Conservation (phyloP, 1,140 invertebrate genomes). For the Berghia stephanieae region DNA sequence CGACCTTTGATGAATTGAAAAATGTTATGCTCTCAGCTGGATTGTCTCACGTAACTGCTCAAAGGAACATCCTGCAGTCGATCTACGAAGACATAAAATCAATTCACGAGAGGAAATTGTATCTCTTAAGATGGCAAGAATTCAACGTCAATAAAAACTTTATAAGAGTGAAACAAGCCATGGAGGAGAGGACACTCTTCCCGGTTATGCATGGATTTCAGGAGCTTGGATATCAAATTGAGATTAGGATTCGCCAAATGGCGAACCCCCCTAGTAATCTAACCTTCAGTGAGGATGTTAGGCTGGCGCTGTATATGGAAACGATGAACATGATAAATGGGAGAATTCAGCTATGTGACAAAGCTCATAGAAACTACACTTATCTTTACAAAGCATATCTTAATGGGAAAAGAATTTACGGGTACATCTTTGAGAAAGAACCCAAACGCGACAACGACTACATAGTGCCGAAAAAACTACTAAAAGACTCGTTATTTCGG, state of each 20-base stretch:
- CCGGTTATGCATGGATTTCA: constrained; percentile 43
- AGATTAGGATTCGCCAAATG: constrained; percentile 36
- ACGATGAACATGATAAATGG: constrained; percentile 31
- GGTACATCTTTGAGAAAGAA: constrained; percentile 40
- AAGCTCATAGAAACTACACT: constrained; percentile 45
- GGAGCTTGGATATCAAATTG: constrained; percentile 37
- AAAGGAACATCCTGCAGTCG: not conserved
- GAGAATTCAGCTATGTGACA: constrained; percentile 36
- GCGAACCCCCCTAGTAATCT: not conserved
- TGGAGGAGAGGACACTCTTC: constrained; percentile 51
- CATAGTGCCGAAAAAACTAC: constrained; percentile 44
- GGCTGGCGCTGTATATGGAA: constrained; percentile 30
- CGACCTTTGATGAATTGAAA: not conserved
- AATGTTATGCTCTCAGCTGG: not conserved
- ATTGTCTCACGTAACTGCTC: not conserved
- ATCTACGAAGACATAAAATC: not conserved
- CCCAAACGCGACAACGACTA: constrained; percentile 40
- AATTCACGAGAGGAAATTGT: constrained; percentile 34
- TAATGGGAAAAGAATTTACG: constrained; percentile 46
- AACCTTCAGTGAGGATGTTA: not conserved
- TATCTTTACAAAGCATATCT: constrained; percentile 41
- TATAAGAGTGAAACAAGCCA: constrained; percentile 43
- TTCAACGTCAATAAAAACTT: constrained; percentile 48
- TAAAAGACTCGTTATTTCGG: constrained; percentile 37
- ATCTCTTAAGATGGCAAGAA: constrained; percentile 41